Evolutionary conservation across 2,888 invertebrate genomes (phyloP).

Genomic region (Ophion slaviceki): DNA sequence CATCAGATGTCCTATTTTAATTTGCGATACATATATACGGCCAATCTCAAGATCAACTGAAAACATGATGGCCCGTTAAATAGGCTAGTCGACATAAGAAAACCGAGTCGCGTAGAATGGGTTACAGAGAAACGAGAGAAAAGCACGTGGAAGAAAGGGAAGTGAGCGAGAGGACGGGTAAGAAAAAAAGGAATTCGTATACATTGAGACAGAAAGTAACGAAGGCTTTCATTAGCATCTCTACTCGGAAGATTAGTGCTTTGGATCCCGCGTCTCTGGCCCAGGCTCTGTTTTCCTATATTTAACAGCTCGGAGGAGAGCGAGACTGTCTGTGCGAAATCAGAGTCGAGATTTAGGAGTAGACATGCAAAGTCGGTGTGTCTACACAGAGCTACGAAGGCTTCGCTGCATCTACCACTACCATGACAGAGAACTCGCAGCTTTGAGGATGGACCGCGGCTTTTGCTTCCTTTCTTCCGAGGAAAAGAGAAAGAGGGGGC

Average conservation of each 20-base stretch:
- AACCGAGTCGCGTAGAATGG: conserved; percentile 27
- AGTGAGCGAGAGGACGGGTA: conserved; percentile 65
- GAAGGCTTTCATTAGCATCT: conserved; percentile 78
- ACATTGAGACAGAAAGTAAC: conserved; percentile 63
- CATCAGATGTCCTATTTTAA: too few relatives aligned
- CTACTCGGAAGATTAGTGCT: conserved; percentile 79
- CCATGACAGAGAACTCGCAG: conserved; percentile 66
- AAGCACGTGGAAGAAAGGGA: conserved; percentile 64
- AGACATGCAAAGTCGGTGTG: conserved; percentile 68
- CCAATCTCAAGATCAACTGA: conserved; percentile 7
- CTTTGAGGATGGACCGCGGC: conserved; percentile 80
- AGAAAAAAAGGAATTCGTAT: conserved; percentile 65
- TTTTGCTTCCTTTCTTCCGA: conserved; percentile 73
- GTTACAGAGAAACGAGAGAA: conserved; percentile 24
- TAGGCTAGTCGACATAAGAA: conserved; percentile 39
- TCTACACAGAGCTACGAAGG: conserved; percentile 32
- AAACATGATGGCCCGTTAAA: conserved; percentile 42
- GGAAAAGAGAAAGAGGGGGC: conserved; percentile 29
- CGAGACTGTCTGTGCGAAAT: conserved; percentile 43
- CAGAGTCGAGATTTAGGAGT: conserved; percentile 59
- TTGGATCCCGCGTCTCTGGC: conserved; percentile 67
- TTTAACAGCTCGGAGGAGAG: conserved; percentile 53
- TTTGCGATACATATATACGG: not conserved
- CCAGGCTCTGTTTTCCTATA: conserved; percentile 47
- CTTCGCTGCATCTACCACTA: conserved; percentile 49